phyloP scores from a whole-genome alignment of 1,140 invertebrate genomes.

The Contarinia nasturtii region DNA sequence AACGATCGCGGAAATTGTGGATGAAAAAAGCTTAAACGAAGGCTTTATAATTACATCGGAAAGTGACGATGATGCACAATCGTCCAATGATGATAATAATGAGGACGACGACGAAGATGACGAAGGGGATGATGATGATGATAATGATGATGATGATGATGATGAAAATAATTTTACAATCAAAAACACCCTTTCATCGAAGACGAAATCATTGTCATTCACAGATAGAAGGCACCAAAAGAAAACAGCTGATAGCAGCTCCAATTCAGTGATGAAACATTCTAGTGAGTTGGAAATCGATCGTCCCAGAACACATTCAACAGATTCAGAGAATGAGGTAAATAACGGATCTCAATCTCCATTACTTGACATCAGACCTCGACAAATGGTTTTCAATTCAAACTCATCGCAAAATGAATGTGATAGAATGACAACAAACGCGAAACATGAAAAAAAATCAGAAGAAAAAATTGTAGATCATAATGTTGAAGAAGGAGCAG shows the following conservation, averaged over 20 bases:
- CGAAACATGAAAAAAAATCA: too few species aligned
- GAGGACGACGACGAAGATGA: constrained; percentile 18
- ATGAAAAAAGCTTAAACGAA: constrained; percentile 31
- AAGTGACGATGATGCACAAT: constrained; percentile 13
- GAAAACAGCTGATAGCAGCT: neutral
- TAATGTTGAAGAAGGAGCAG: too few species aligned
- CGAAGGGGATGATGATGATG: constrained; percentile 12
- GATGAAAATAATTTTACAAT: constrained; percentile 22
- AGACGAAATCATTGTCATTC: constrained; percentile 8
- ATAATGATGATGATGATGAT: constrained; percentile 7
- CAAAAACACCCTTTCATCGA: constrained; percentile 12
- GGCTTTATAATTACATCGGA: neutral
- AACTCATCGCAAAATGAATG: neutral
- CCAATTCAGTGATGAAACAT: neutral
- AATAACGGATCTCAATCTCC: constrained; percentile 38
- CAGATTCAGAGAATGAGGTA: constrained; percentile 31
- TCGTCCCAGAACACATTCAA: constrained; percentile 26
- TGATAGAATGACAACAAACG: neutral
- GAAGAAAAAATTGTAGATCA: too few species aligned
- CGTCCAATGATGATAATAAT: too few species aligned
- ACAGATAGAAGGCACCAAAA: neutral
- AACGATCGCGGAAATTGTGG: constrained; percentile 65
- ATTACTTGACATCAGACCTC: constrained; percentile 21
- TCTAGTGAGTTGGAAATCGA: constrained; percentile 27
- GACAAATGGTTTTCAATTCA: neutral